Evolutionary conservation across 35 echinoderm and acorn worm genomes (phyloP).

Genomic region (Strongylocentrotus purpuratus): DNA sequence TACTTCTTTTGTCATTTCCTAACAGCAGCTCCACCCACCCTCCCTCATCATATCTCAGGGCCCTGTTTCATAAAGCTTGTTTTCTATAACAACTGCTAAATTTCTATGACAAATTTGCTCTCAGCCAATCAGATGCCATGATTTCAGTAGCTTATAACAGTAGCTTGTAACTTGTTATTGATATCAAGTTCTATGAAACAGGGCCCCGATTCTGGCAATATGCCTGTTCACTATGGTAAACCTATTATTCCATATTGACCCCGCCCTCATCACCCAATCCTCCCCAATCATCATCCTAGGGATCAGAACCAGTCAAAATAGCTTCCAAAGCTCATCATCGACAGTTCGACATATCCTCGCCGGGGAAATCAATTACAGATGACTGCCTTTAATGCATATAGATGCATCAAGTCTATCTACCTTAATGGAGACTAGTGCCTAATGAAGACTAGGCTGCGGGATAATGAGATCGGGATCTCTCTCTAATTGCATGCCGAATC

Average conservation of each 20-base stretch:
- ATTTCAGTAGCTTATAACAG: too few relatives aligned
- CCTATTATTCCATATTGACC: neutral
- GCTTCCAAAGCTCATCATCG: neutral
- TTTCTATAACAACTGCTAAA: too few relatives aligned
- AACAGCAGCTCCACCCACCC: too few relatives aligned
- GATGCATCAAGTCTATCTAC: neutral
- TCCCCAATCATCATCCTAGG: neutral
- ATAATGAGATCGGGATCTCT: neutral
- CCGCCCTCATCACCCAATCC: neutral
- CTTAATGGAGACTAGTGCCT: neutral
- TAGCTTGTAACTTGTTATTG: too few relatives aligned
- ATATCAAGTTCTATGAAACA: too few relatives aligned
- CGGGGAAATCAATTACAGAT: slow-evolving; percentile 10
- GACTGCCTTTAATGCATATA: neutral
- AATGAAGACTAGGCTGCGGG: neutral
- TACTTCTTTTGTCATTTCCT: too few relatives aligned
- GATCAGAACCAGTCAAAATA: neutral
- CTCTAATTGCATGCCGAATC: neutral
- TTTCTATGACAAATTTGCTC: too few relatives aligned
- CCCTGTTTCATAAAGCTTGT: too few relatives aligned
- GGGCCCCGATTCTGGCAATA: too few relatives aligned
- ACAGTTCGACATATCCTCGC: neutral
- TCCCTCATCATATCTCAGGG: too few relatives aligned
- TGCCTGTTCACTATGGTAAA: too few relatives aligned
- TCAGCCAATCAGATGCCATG: too few relatives aligned